Evolutionary conservation across 1,140 invertebrate species (phyloP), one percentile per base, ranked within the genome.

Genomic region (Macrostomum lignano): DNA sequence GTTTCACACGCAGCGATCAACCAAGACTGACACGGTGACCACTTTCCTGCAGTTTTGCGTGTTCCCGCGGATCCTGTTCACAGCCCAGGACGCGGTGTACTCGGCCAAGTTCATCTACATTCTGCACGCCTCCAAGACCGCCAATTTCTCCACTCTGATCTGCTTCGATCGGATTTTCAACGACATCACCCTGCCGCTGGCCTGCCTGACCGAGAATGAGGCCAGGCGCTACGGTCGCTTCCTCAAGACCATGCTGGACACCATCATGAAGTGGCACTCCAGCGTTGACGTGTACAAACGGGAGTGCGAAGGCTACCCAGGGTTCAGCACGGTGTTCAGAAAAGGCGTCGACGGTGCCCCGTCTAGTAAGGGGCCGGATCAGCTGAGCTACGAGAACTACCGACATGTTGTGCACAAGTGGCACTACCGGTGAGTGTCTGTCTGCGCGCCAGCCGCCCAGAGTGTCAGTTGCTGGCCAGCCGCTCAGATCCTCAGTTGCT

Each of bases 81-180:
- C 79, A 22, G 72, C 78, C 23, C 67, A 73, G 19, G 88, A 96
- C 64, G 79, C 88, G 15, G 65, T 93, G 21, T 96, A 81, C 58
- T 93, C 82, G 60, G 79, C 86, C 1, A 77, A 91, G 61, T 93
- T 96, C 58, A 75, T 96, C 28, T 73, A 84, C 47, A 73, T 76
- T 14, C 71, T 98, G 44, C 88, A 98, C 57, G 71, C 69, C 42
- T 62, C 93, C 26, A 84, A 84, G 55, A 93, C 84, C 24, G 73
- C 77, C 13, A 91, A 93, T 61, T 96, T 96, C 58, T 84, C 81
- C 9, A 94, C 88, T 0, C 62, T 96, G 17, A 69, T 94, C 22
- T 93, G 82, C 51, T 93, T 86, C 50, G 86, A 96, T 61, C 64
- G 88, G 78, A 68, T 94, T 38, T 93, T 94, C 59, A 91, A 78